These are phyloP conservation scores for Nomada hirtipes DNA, from an alignment of 2,888 invertebrate genomes.

Conservation along the genomic window DNA sequence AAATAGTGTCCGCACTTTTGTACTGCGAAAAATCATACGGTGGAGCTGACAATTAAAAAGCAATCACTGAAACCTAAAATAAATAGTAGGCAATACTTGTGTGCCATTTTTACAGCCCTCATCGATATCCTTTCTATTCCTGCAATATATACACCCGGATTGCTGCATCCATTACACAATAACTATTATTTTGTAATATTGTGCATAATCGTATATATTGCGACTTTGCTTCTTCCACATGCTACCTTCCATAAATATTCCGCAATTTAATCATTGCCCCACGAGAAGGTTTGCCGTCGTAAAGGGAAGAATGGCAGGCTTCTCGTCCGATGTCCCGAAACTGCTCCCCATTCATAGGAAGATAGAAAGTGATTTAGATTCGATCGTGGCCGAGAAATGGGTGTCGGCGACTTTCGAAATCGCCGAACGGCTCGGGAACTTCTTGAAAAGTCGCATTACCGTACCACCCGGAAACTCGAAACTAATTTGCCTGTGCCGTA, in stretches of 20 bases:
- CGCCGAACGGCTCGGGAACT: slow-evolving; percentile 44
- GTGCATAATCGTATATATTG: too few species aligned
- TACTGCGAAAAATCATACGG: too few species aligned
- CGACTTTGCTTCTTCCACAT: too few species aligned
- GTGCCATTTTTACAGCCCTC: too few species aligned
- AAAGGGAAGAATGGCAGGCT: not conserved
- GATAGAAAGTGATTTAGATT: slow-evolving; percentile 35
- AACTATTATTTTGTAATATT: too few species aligned
- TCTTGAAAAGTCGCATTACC: slow-evolving; percentile 57
- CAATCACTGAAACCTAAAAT: too few species aligned
- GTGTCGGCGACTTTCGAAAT: slow-evolving; percentile 45
- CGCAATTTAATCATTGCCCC: not conserved
- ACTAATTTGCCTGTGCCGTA: slow-evolving; percentile 55
- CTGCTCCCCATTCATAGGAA: slow-evolving; percentile 5
- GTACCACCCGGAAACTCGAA: slow-evolving; percentile 48
- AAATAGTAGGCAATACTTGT: too few species aligned
- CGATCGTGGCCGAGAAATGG: slow-evolving; percentile 30
- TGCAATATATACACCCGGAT: too few species aligned
- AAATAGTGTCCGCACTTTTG: too few species aligned
- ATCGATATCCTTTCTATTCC: too few species aligned
- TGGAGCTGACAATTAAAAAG: too few species aligned
- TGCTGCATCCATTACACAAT: too few species aligned
- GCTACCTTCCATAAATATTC: not conserved
- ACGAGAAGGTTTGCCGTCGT: not conserved
- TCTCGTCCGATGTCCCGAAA: not conserved